Conservation (phyloP, 2,888 invertebrate species). For the Syrphus vitripennis region DNA sequence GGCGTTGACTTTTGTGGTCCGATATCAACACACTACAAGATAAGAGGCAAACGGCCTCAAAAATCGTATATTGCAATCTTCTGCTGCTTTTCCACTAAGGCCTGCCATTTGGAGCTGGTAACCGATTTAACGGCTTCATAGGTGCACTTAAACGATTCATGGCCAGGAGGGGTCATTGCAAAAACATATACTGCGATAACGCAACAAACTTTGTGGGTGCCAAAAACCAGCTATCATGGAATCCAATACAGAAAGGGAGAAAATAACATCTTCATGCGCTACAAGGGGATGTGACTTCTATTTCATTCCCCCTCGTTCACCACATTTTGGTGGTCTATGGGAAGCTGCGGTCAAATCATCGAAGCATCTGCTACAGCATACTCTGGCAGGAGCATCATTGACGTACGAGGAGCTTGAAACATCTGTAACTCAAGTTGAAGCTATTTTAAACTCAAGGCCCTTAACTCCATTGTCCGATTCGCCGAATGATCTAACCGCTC, state of each 20-base stretch:
- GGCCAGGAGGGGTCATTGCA: not conserved
- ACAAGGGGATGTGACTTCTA: not conserved
- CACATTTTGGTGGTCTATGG: not conserved
- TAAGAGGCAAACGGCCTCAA: not conserved
- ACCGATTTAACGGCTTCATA: not conserved
- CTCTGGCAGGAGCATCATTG: too few relatives aligned
- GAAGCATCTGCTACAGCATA: too few relatives aligned
- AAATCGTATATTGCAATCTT: conserved; percentile 9
- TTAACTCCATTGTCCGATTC: too few relatives aligned
- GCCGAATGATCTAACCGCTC: too few relatives aligned
- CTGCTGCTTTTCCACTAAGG: not conserved
- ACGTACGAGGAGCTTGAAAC: too few relatives aligned
- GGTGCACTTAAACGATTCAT: not conserved
- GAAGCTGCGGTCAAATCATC: too few relatives aligned
- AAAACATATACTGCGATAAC: not conserved
- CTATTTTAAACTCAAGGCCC: too few relatives aligned
- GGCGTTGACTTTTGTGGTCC: conserved; percentile 11
- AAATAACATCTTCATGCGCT: not conserved
- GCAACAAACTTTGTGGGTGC: not conserved
- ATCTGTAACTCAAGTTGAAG: too few relatives aligned
- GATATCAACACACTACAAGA: not conserved
- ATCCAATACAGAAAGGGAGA: not conserved
- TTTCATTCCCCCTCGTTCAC: not conserved
- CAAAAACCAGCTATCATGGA: not conserved
- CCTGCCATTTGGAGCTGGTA: too few relatives aligned